Conservation (phyloP, 2,888 invertebrate species). For the Macropis europaea region DNA sequence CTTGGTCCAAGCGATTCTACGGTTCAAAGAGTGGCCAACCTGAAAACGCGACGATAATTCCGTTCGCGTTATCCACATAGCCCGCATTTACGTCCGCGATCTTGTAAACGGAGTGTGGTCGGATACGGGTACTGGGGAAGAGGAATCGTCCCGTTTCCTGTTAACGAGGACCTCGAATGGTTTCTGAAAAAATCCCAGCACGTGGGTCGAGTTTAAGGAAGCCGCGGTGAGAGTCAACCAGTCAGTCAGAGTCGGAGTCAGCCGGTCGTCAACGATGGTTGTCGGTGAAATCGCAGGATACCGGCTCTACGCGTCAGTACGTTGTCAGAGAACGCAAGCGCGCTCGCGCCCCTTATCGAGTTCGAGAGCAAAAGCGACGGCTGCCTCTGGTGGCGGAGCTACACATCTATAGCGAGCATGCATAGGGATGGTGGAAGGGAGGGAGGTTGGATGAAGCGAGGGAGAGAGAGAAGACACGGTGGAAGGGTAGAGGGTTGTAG, state of each 20-base stretch:
- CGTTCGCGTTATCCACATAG: conserved; percentile 1
- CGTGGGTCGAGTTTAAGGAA: conserved; percentile 58
- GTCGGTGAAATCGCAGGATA: conserved; percentile 66
- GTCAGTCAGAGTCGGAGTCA: conserved; percentile 43
- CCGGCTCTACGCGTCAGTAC: conserved; percentile 56
- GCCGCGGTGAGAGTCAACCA: conserved; percentile 25
- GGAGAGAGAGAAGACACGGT: conserved; percentile 32
- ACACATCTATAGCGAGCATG: conserved; percentile 18
- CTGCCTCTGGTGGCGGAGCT: conserved; percentile 50
- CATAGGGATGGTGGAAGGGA: conserved; percentile 43
- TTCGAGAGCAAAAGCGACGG: conserved; percentile 74
- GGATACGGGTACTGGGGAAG: not conserved
- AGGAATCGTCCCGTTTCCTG: not conserved
- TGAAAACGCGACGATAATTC: not conserved
- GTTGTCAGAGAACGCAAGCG: conserved; percentile 69
- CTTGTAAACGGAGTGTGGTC: not conserved
- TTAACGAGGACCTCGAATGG: not conserved
- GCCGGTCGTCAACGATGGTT: conserved; percentile 58
- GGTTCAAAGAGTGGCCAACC: not conserved
- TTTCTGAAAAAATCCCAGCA: conserved; percentile 43
- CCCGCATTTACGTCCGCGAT: conserved; percentile 6
- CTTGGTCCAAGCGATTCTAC: not conserved
- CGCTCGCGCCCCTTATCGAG: conserved; percentile 76
- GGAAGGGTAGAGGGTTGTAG: conserved; percentile 57
- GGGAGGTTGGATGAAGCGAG: conserved; percentile 33